A percentile compares a stretch with the other conserved stretches of the same genome.
Conservation (phyloP, 2,797 vertebrate species). For the Typhlichthys eigenmanni region DNA sequence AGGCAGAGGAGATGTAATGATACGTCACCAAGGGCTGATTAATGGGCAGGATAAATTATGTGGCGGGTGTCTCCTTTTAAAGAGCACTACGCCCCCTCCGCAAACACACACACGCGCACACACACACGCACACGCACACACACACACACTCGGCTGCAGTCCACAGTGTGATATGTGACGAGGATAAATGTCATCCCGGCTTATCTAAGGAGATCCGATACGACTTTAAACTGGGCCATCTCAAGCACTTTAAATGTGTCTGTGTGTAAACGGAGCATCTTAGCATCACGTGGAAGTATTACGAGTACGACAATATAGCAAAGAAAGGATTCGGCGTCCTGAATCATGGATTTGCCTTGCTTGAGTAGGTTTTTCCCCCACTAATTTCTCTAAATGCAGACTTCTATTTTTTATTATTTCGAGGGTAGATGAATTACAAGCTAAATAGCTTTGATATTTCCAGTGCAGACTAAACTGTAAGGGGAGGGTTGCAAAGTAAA, state of each 20-base stretch:
- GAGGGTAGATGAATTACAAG: neutral
- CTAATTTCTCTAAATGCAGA: too few relatives aligned
- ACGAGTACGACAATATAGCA: slow-evolving; percentile 22
- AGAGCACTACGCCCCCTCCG: slow-evolving; percentile 58
- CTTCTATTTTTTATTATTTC: too few relatives aligned
- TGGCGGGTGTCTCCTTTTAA: slow-evolving; percentile 74
- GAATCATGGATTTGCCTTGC: too few relatives aligned
- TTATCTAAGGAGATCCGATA: slow-evolving; percentile 73
- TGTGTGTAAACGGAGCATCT: slow-evolving; percentile 40
- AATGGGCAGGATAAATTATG: slow-evolving; percentile 76
- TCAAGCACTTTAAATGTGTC: slow-evolving; percentile 58
- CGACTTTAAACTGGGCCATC: slow-evolving; percentile 68
- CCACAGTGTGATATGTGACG: slow-evolving; percentile 72
- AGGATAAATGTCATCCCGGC: slow-evolving; percentile 73
- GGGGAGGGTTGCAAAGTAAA: slow-evolving; percentile 48
- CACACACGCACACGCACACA: slow-evolving; percentile 51
- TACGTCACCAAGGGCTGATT: slow-evolving; percentile 74
- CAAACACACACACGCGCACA: slow-evolving; percentile 29
- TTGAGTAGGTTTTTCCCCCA: too few relatives aligned
- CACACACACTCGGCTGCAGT: slow-evolving; percentile 63
- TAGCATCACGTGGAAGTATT: slow-evolving; percentile 36
- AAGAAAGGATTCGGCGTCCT: neutral
- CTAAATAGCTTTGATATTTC: slow-evolving; percentile 54
- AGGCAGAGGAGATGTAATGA: slow-evolving; percentile 73
- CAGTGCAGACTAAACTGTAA: slow-evolving; percentile 42